Percentiles rank a stretch among this genome's conserved stretches.
phyloP scores from a whole-genome alignment of 1,140 invertebrate species.

The Galleria mellonella region DNA sequence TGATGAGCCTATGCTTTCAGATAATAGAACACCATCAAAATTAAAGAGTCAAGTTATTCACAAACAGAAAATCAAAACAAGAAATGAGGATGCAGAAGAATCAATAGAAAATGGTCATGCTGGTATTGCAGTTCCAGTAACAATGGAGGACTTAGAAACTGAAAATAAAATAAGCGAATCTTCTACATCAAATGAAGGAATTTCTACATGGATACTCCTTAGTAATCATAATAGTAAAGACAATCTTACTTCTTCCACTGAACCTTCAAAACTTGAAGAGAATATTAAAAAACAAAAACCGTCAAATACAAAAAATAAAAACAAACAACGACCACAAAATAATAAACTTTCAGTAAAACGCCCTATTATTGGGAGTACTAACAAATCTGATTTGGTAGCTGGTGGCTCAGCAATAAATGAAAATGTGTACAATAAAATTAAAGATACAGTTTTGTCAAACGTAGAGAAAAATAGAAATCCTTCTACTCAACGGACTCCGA shows the following conservation, averaged over 20 bases:
- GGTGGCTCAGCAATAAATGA: slow-evolving; percentile 70
- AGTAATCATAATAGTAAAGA: slow-evolving; percentile 65
- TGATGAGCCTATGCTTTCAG: slow-evolving; percentile 60
- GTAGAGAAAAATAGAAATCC: slow-evolving; percentile 68
- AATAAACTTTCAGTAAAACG: slow-evolving; percentile 39
- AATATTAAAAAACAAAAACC: slow-evolving; percentile 52
- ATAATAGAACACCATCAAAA: slow-evolving; percentile 78
- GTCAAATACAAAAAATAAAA: slow-evolving; percentile 44
- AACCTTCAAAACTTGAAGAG: slow-evolving; percentile 52
- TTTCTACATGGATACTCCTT: slow-evolving; percentile 85
- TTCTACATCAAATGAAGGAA: slow-evolving; percentile 78
- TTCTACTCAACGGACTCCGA: slow-evolving; percentile 27
- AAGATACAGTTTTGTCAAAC: slow-evolving; percentile 67
- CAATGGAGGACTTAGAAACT: slow-evolving; percentile 70
- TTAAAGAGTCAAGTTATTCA: slow-evolving; percentile 71
- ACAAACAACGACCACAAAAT: slow-evolving; percentile 38
- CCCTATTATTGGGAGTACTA: slow-evolving; percentile 62
- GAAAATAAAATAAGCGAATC: slow-evolving; percentile 65
- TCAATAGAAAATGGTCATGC: slow-evolving; percentile 69
- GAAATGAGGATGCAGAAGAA: slow-evolving; percentile 52
- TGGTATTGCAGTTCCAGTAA: slow-evolving; percentile 76
- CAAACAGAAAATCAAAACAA: slow-evolving; percentile 62
- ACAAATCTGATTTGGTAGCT: slow-evolving; percentile 68
- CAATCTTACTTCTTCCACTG: slow-evolving; percentile 38
- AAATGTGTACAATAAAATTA: slow-evolving; percentile 71